phyloP scores from a whole-genome alignment of 2,888 invertebrate species.

The Dicycla oo region DNA sequence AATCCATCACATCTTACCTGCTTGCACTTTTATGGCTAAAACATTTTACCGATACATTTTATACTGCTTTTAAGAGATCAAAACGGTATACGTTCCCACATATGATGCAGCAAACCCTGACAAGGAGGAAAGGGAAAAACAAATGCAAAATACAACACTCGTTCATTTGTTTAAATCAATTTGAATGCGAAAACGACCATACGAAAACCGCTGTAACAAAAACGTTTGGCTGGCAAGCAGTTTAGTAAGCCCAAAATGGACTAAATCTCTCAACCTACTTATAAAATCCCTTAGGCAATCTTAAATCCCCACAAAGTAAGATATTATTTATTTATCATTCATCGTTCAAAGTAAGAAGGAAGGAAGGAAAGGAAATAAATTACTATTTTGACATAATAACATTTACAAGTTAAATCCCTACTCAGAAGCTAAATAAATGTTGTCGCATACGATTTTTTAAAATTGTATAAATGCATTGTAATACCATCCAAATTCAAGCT shows the following conservation, averaged over 20 bases:
- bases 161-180: slow-evolving; percentile 13
- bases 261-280: slow-evolving; percentile 46
- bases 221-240: slow-evolving; percentile 17
- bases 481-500: too few relatives aligned
- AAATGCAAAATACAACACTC: slow-evolving; percentile 24
- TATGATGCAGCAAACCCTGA: slow-evolving; percentile 17
- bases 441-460: neutral
- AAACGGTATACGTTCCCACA: slow-evolving; percentile 9
- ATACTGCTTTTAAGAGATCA: slow-evolving; percentile 53
- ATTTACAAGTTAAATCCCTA: neutral
- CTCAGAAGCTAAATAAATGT: neutral
- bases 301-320: slow-evolving; percentile 46
- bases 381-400: slow-evolving; percentile 18
- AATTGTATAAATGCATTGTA: neutral
- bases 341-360: slow-evolving; percentile 44
- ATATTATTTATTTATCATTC: slow-evolving; percentile 47
- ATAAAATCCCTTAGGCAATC: slow-evolving; percentile 50
- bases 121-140: neutral
- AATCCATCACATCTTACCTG: slow-evolving; percentile 59
- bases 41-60: slow-evolving; percentile 51
- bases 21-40: slow-evolving; percentile 58
- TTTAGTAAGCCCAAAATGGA: slow-evolving; percentile 32
- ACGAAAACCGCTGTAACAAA: slow-evolving; percentile 4
- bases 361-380: slow-evolving; percentile 38
- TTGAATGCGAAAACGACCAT: neutral